Conservation (phyloP, 2,113 vertebrate genomes). For the Dromaius novaehollandiae region DNA sequence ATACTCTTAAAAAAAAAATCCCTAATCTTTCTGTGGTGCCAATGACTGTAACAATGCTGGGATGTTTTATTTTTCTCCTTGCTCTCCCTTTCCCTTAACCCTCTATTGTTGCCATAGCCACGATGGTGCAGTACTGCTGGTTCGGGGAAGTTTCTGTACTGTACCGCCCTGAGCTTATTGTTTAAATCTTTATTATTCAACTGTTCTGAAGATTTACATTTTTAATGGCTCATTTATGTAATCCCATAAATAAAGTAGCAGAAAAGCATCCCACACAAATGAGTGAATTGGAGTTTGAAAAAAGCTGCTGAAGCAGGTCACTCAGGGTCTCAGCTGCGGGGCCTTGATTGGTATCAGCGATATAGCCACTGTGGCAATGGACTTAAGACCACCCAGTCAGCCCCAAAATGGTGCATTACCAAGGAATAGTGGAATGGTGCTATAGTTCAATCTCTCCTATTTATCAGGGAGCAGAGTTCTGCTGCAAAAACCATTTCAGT, state of each 20-base stretch:
- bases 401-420: constrained; percentile 81
- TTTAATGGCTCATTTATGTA: constrained; percentile 92
- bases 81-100: constrained; percentile 64
- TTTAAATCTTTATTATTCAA: constrained; percentile 85
- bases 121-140: constrained; percentile 63
- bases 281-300: constrained; percentile 80
- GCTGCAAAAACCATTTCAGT: constrained; percentile 76
- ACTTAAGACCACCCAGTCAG: constrained; percentile 91
- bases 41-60: constrained; percentile 67
- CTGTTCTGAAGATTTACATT: constrained; percentile 90
- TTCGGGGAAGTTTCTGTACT: constrained; percentile 75
- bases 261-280: constrained; percentile 85
- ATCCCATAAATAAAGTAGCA: constrained; percentile 89
- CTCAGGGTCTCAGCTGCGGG: constrained; percentile 84
- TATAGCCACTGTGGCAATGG: constrained; percentile 83
- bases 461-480: constrained; percentile 79
- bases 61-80: constrained; percentile 74
- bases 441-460: constrained; percentile 82
- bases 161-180: constrained; percentile 81
- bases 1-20: constrained; percentile 67
- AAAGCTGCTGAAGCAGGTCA: constrained; percentile 84
- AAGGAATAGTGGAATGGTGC: constrained; percentile 78
- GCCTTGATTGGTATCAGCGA: constrained; percentile 86
- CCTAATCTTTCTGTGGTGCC: constrained; percentile 79
- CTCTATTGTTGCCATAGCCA: constrained; percentile 81